Percentiles rank a stretch among this genome's conserved stretches.
Conservation (phyloP, 1,140 invertebrate species). For the Bombus terrestris region DNA sequence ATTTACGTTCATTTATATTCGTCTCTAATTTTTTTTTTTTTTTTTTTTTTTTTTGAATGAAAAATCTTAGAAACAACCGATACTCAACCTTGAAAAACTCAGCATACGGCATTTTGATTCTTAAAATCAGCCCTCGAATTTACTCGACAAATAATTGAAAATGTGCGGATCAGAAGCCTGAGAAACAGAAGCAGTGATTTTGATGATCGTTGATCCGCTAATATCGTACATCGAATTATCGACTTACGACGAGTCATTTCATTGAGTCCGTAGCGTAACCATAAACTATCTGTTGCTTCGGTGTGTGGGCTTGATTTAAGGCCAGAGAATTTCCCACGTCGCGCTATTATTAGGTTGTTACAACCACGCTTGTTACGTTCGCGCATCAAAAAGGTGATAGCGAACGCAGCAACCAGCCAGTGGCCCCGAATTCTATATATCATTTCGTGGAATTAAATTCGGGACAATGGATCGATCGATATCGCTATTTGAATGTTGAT, state of each 20-base stretch:
- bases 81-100: too few species aligned
- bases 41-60: too few species aligned
- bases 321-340: slow-evolving; percentile 56
- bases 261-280: neutral
- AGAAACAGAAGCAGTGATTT: too few species aligned
- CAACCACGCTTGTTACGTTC: slow-evolving; percentile 33
- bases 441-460: slow-evolving; percentile 19
- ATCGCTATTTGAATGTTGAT: neutral
- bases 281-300: slow-evolving; percentile 17
- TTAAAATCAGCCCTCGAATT: too few species aligned
- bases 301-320: slow-evolving; percentile 52
- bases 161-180: too few species aligned
- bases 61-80: too few species aligned
- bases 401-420: slow-evolving; percentile 7
- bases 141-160: neutral
- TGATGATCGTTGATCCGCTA: neutral
- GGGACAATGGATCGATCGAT: too few species aligned
- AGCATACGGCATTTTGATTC: too few species aligned
- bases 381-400: slow-evolving; percentile 29
- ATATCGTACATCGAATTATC: slow-evolving; percentile 29
- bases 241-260: slow-evolving; percentile 15
- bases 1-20: too few species aligned
- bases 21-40: too few species aligned
- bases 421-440: slow-evolving; percentile 52
- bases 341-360: slow-evolving; percentile 50